Evolutionary conservation across 2,113 vertebrate species (phyloP), one percentile per base, ranked within the genome.

Genomic region (Turnix velox): DNA sequence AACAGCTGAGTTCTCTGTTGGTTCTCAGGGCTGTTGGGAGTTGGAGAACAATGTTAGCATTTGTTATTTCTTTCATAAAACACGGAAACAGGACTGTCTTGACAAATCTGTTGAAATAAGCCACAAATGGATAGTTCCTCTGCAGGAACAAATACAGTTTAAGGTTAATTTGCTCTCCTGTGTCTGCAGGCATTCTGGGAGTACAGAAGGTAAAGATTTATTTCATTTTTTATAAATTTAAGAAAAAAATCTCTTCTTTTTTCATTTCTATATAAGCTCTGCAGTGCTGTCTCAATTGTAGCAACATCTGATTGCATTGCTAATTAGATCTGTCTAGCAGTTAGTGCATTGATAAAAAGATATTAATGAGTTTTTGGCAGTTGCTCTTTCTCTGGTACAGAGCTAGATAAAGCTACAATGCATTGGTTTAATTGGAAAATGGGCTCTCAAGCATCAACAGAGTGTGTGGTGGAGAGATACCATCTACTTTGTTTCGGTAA

Each of bases 361-460:
- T 92, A 93, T 65, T 88, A 87, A 95, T 66, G 84, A 74, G 80
- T 77, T 83, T 74, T 93, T 93, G 93, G 84, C 90, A 82, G 85
- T 84, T 92, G 31, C 52, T 79, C 54, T 63, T 62, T 75, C 88
- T 75, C 90, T 95, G 88, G 77, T 90, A 95, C 71, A 83, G 76
- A 87, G 82, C 61, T 72, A 49, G 78, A 89, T 87, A 72, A 72
- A 93, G 80, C 45, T 55, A 40, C 83, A 66, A 20, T 25, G 58
- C 40, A 49, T 43, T 39, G 27, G 42, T 67, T 72, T 87, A 94
- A 85, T 84, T 81, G 90, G 90, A 42, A 95, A 94, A 91, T 80
- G 88, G 93, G 90, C 84, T 58, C 67, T 92, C 27, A 10, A 54
- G 78, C 80, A 52, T 13, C 82, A 78, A 27, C 66, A 42, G 65